A percentile compares a stretch with the other conserved stretches of the same genome.
phyloP scores from a whole-genome alignment of 2,888 invertebrate species.

The Colletes collaris region DNA sequence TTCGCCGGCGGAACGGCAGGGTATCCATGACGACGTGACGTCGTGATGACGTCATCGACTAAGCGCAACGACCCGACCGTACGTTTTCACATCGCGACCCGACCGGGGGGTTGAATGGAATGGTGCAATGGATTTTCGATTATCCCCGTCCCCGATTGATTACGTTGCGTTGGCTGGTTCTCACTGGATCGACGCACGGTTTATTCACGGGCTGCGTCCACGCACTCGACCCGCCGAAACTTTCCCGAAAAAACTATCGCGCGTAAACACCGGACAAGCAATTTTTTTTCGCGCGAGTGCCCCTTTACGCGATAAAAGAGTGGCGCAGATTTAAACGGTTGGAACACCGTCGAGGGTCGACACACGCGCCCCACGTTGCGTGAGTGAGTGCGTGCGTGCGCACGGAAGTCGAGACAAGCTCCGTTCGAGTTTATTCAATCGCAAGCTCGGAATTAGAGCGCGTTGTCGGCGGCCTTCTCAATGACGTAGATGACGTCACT shows the following conservation, averaged over 20 bases:
- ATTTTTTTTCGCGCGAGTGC: no score
- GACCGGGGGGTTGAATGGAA: slow-evolving; percentile 72
- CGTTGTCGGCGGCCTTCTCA: slow-evolving; percentile 78
- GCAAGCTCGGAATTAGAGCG: slow-evolving; percentile 77
- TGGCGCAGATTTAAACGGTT: no score
- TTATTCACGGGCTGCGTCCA: no score
- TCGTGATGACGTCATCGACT: slow-evolving; percentile 74
- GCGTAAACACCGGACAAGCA: no score
- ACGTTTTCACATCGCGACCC: slow-evolving; percentile 31
- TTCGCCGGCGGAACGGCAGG: slow-evolving; percentile 53
- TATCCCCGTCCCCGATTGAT: slow-evolving; percentile 68
- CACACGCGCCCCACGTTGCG: background rate
- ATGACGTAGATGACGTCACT: slow-evolving; percentile 81
- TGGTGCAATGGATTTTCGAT: slow-evolving; percentile 67
- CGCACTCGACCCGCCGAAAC: no score
- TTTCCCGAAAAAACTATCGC: no score
- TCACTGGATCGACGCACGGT: no score
- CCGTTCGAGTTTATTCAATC: slow-evolving; percentile 67
- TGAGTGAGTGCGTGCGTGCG: slow-evolving; percentile 6
- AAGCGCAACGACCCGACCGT: slow-evolving; percentile 72
- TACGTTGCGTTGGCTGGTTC: background rate
- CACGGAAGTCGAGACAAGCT: slow-evolving; percentile 36
- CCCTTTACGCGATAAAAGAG: no score
- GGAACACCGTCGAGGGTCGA: no score
- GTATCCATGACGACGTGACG: slow-evolving; percentile 79